These are phyloP conservation scores for Stercorarius parasiticus DNA, from an alignment of 2,113 vertebrate genomes.

Conservation along the genomic window DNA sequence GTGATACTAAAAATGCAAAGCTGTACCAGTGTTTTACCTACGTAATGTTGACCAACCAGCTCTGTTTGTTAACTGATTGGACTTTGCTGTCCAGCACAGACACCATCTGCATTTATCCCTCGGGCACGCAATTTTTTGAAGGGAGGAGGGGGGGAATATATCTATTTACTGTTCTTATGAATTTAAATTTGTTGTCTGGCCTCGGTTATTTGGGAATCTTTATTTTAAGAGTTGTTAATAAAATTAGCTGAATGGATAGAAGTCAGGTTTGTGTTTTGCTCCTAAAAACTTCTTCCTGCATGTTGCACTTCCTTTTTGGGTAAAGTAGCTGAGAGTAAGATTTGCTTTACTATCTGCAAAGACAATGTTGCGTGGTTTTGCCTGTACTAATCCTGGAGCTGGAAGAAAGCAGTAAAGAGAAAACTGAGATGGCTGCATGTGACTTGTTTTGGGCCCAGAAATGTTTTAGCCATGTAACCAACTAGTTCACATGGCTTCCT, in stretches of 20 bases:
- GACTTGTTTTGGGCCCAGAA: not conserved
- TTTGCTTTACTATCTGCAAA: not conserved
- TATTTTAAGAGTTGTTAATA: not conserved
- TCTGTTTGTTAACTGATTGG: not conserved
- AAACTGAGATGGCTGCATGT: not conserved
- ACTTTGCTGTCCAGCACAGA: not conserved
- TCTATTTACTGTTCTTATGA: not conserved
- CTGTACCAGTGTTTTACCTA: fast-evolving
- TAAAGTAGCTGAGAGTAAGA: not conserved
- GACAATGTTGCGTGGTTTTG: fast-evolving
- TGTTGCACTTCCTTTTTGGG: not conserved
- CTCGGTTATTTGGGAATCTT: not conserved
- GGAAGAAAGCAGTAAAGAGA: not conserved
- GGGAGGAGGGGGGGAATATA: no score
- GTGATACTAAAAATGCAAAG: not conserved
- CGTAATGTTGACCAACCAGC: fast-evolving
- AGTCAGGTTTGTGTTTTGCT: not conserved
- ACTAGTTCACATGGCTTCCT: not conserved
- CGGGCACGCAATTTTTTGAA: not conserved
- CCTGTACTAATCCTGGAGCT: not conserved
- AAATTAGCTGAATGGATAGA: not conserved
- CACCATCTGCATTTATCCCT: not conserved
- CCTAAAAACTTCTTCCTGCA: not conserved
- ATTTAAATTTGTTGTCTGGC: not conserved
- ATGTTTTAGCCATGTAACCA: not conserved